A percentile compares a stretch with the other conserved stretches of the same genome.
These are phyloP conservation scores for Pinctada fucata DNA, from an alignment of 2,888 invertebrate species.

Conservation along the genomic window DNA sequence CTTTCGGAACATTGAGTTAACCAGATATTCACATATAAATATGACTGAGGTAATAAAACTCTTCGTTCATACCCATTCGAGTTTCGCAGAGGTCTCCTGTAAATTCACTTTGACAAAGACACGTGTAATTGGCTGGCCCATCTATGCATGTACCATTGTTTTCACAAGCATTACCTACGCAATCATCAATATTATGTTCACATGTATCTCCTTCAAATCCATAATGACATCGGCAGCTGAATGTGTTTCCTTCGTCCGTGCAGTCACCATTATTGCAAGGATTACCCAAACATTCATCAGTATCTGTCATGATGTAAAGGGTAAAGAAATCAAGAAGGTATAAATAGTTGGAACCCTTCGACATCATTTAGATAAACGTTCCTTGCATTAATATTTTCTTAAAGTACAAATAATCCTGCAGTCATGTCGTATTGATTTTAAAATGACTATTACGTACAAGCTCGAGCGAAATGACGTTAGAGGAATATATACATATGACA, in stretches of 20 bases:
- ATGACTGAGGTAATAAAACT: no score
- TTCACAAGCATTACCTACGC: slow-evolving; percentile 19
- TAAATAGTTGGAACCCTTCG: background rate
- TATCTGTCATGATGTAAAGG: background rate
- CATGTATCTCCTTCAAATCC: slow-evolving; percentile 16
- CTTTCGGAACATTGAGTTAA: no score
- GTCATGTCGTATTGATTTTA: no score
- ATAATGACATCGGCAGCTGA: slow-evolving; percentile 4
- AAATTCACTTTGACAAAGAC: background rate
- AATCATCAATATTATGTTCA: slow-evolving; percentile 25
- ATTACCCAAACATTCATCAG: slow-evolving; percentile 1
- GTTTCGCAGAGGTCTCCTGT: slow-evolving; percentile 20
- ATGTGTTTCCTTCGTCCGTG: background rate
- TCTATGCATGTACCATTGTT: slow-evolving; percentile 25
- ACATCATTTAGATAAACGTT: background rate
- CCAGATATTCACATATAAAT: no score
- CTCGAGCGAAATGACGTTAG: no score
- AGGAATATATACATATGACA: no score
- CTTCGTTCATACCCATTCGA: background rate
- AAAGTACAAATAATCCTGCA: no score
- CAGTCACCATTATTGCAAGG: slow-evolving; percentile 21
- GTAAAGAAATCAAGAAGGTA: background rate
- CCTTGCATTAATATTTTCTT: no score
- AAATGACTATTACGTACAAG: no score
- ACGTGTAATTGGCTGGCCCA: slow-evolving; percentile 1